Base-by-base conservation (phyloP, 2,888 invertebrate genomes). In the Sarcophaga rosellei region DNA sequence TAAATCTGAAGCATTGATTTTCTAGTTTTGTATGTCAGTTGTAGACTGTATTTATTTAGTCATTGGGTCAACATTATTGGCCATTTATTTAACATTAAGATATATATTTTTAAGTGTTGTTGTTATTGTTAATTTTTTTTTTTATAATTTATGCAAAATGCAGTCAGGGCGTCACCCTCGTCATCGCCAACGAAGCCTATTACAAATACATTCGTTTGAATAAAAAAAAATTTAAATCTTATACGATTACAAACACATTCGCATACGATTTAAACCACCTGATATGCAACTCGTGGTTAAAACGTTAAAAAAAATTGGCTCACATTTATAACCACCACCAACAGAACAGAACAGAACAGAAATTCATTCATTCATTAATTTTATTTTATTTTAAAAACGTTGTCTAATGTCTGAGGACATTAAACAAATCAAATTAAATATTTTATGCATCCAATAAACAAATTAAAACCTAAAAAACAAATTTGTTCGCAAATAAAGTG, bases 81-180 rank as follows among this genome's bases (percentile, higher is more conserved):
- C 61, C 65, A 65, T 76, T 66, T 68, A 63, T 21, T 63, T 65
- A 45, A 8, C 21, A n/a, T 63, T 65, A 72, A 47, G 17, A 20
- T 35, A 35, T 35, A 35, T 35, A 10, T 35, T 23, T 65, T 66
- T 45, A 1, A n/a, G n/a, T n/a, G 15, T 15, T 15, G 17, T 15
- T 53, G 17, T 53, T 53, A 2, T 53, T 17, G 17, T 53, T 53
- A 20, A 23, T 35, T 25, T 61, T n/a, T 44, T 6, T 61, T 44
- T 61, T 61, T 62, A 53, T 2, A 69, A 66, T 23, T 44, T 21
- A 61, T 69, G 20, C 25, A 35, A 78, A 78, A 45, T 45, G 25
- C 10, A 65, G 72, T 76, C 75, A 47, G 82, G 85, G 82, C 85
- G 85, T 82, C 68, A 66, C 73, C 81, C 61, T 72, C 66, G 15